Evolutionary conservation across 2,113 vertebrate species (phyloP).

Genomic region (Bujurquina vittata): DNA sequence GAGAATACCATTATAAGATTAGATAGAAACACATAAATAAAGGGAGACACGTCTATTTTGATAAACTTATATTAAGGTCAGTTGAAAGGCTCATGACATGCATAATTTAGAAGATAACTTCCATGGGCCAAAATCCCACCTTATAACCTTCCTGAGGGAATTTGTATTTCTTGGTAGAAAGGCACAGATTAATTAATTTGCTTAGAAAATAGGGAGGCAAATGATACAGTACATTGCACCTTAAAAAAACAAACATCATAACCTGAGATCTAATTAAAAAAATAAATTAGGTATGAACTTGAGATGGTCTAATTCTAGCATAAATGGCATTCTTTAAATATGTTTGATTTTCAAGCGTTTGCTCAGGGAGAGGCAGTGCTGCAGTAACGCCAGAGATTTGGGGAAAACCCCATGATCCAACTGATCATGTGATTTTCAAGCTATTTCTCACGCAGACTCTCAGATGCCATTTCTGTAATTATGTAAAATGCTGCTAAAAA

Average conservation of each 20-base stretch:
- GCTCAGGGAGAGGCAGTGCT: neutral
- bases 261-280: neutral
- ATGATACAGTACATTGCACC: neutral
- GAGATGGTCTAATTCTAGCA: neutral
- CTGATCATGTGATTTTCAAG: neutral
- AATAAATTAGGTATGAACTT: neutral
- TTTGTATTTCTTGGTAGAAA: conserved; percentile 7
- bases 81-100: conserved; percentile 23
- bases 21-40: neutral
- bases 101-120: conserved; percentile 25
- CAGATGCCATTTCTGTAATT: neutral
- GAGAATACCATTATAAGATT: neutral
- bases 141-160: conserved; percentile 33
- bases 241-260: neutral
- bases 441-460: neutral
- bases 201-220: conserved; percentile 34
- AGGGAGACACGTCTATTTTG: neutral
- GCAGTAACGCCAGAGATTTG: neutral
- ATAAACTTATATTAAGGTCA: conserved; percentile 16
- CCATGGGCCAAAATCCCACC: conserved; percentile 13
- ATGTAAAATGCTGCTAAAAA: neutral
- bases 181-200: conserved; percentile 53
- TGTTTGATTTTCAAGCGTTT: neutral
- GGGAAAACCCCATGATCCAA: neutral
- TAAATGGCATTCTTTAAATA: conserved; percentile 6